phyloP scores from a whole-genome alignment of 2,113 vertebrate species.

The Xiphophorus maculatus region DNA sequence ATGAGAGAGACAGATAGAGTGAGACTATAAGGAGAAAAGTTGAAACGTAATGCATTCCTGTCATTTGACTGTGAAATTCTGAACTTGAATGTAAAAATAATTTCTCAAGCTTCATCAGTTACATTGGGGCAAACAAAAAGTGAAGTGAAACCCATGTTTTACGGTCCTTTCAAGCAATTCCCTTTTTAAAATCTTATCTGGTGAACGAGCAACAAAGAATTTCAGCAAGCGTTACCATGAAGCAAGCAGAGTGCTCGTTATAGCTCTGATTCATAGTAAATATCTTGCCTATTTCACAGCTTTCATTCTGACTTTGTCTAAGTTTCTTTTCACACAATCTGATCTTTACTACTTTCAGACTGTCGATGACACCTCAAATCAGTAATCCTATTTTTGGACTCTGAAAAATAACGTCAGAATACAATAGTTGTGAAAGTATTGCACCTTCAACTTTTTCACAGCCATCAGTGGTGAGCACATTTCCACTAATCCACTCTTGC shows the following conservation, averaged over 20 bases:
- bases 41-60: too few relatives aligned
- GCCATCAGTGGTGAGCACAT: not conserved
- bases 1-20: too few relatives aligned
- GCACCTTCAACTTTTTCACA: too few relatives aligned
- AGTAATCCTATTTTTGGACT: conserved; percentile 5
- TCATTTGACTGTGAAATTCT: too few relatives aligned
- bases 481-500: too few relatives aligned
- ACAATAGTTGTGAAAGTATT: too few relatives aligned
- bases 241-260: conserved; percentile 2
- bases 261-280: conserved; percentile 14
- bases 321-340: not conserved
- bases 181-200: conserved; percentile 39
- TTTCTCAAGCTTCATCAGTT: too few relatives aligned
- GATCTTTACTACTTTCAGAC: conserved; percentile 12
- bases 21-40: too few relatives aligned
- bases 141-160: conserved; percentile 29
- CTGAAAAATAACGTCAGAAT: not conserved
- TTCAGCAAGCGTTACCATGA: conserved; percentile 16
- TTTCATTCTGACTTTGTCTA: conserved; percentile 20
- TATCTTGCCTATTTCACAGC: not conserved
- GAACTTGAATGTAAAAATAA: too few relatives aligned
- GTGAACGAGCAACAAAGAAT: conserved; percentile 46
- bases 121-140: conserved; percentile 18
- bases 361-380: not conserved
- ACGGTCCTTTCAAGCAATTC: conserved; percentile 24